These are phyloP conservation scores for Romanomermis culicivorax DNA, from an alignment of 2,888 invertebrate species.

Conservation along the genomic window DNA sequence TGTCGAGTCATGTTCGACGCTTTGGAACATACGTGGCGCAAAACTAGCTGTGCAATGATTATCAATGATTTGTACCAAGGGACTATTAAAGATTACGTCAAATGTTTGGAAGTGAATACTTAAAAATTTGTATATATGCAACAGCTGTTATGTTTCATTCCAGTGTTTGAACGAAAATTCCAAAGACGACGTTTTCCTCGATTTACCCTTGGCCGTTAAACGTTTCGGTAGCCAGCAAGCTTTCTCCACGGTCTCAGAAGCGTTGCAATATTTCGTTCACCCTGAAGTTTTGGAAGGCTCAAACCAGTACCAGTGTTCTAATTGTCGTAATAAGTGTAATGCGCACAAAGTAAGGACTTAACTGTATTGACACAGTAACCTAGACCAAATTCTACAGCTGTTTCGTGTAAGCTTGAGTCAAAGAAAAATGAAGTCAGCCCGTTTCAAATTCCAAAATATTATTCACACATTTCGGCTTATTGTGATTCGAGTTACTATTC, in stretches of 20 bases:
- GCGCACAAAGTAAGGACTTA: constrained; percentile 46
- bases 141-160: constrained; percentile 12
- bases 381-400: neutral
- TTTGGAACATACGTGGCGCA: constrained; percentile 56
- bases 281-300: constrained; percentile 59
- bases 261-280: constrained; percentile 56
- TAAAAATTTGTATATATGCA: neutral
- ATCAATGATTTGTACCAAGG: constrained; percentile 55
- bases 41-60: constrained; percentile 55
- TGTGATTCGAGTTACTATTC: too few species aligned
- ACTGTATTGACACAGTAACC: neutral
- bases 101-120: constrained; percentile 48
- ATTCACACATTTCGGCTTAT: too few species aligned
- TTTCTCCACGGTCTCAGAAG: constrained; percentile 59
- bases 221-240: constrained; percentile 55
- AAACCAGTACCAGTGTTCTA: constrained; percentile 68
- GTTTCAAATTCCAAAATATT: too few species aligned
- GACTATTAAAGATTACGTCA: constrained; percentile 66
- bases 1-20: constrained; percentile 77
- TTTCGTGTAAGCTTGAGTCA: neutral
- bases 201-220: constrained; percentile 61
- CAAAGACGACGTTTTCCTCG: constrained; percentile 57
- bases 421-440: too few species aligned
- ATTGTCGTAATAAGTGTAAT: constrained; percentile 61
- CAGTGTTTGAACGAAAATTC: constrained; percentile 56